These are phyloP conservation scores for Flexamia atlantica DNA, from an alignment of 2,888 invertebrate species.

Conservation along the genomic window DNA sequence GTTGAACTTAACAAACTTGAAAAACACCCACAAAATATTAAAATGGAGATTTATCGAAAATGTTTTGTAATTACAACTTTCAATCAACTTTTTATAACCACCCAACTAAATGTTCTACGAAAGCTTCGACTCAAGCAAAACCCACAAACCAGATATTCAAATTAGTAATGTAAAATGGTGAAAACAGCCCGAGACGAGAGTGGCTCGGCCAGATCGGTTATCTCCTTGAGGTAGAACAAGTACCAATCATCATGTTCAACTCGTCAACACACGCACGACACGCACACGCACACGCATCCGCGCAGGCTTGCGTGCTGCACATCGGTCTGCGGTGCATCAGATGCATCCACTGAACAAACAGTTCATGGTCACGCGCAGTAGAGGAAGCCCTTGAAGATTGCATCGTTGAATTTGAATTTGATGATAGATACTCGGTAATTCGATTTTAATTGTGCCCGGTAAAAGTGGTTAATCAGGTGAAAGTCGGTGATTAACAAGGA, in stretches of 20 bases:
- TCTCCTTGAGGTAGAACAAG: not conserved
- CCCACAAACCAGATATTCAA: constrained; percentile 32
- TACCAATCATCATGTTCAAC: constrained; percentile 35
- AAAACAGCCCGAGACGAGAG: not conserved
- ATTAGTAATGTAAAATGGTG: not conserved
- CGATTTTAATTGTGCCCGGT: constrained; percentile 20
- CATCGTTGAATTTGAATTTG: constrained; percentile 20
- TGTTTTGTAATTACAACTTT: too few relatives aligned
- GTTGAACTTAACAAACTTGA: too few relatives aligned
- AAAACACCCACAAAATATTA: too few relatives aligned
- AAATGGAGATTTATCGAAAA: too few relatives aligned
- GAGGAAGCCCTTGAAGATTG: constrained; percentile 2
- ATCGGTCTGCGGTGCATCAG: constrained; percentile 2
- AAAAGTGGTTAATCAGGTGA: constrained; percentile 17
- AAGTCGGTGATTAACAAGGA: not conserved
- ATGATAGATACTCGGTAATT: constrained; percentile 19
- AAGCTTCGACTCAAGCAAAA: not conserved
- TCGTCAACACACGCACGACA: not conserved
- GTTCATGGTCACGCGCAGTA: not conserved
- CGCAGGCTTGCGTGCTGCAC: not conserved
- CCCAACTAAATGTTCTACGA: too few relatives aligned
- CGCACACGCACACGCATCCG: not conserved
- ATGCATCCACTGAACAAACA: not conserved
- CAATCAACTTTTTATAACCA: too few relatives aligned
- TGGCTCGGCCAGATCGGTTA: not conserved